Percentiles rank a stretch among this genome's conserved stretches.
phyloP scores from a whole-genome alignment of 2,113 vertebrate species.

The Rousettus leschenaultii region DNA sequence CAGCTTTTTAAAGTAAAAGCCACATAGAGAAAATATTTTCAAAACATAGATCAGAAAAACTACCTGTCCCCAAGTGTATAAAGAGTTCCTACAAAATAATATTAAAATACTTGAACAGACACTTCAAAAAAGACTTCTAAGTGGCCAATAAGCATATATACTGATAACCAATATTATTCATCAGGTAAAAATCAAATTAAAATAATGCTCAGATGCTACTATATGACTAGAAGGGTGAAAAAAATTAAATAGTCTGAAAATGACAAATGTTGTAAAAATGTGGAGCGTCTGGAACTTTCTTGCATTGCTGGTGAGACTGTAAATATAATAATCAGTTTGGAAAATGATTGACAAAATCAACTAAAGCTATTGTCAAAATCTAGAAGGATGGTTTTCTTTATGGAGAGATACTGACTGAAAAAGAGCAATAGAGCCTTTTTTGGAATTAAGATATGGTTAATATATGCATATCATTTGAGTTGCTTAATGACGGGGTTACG shows the following conservation, averaged over 20 bases:
- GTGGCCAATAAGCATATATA: neutral
- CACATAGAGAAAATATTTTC: neutral
- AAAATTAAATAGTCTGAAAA: neutral
- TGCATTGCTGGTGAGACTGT: neutral
- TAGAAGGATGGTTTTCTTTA: neutral
- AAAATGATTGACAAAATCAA: neutral
- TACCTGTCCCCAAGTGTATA: neutral
- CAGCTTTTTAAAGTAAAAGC: neutral
- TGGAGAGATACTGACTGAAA: neutral
- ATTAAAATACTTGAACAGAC: neutral
- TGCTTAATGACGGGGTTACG: too few relatives aligned
- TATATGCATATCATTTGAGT: too few relatives aligned
- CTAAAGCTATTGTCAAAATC: neutral
- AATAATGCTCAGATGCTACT: neutral
- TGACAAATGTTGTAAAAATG: neutral
- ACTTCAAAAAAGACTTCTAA: neutral
- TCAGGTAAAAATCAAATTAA: neutral
- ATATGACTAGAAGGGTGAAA: neutral
- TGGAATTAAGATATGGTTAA: too few relatives aligned
- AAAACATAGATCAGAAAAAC: neutral
- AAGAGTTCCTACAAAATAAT: neutral
- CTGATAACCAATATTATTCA: neutral
- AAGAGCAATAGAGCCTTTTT: too few relatives aligned
- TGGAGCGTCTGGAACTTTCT: neutral
- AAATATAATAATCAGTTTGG: neutral